Evolutionary conservation across 2,113 vertebrate species (phyloP), one percentile per base, ranked within the genome.

Genomic region (Sphaerodactylus townsendi): DNA sequence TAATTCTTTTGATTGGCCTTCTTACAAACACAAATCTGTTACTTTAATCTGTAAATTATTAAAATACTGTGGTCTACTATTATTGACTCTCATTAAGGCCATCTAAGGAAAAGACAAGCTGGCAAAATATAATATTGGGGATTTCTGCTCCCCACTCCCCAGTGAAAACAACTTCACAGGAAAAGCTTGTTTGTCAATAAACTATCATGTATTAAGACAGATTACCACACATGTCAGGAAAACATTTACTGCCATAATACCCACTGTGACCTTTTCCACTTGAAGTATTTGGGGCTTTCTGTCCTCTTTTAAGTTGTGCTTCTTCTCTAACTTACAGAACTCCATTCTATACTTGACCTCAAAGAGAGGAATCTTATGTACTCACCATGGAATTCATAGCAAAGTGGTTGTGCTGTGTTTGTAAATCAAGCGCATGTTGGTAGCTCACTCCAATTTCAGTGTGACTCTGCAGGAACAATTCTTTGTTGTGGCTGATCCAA

Each of bases 401-500:
- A 14, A 99, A 99, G 95, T 99, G 99, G 93, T 98, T 99, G 96
- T 99, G 99, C 89, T 99, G 98, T 0, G 99, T 99, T 95, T 99
- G 99, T 30, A 99, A 98, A 94, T 99, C 99, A 30, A 98, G 95
- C 14, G 99, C 98, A 0, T 99, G 98, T 71, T 99, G 98, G 95
- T 99, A 98, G 82, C 97, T 97, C 88, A 98, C 96, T 2, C 99
- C 99, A 0, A 99, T 99, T 95, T 99, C 99, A 0, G 99, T 99
- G 95, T 99, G 98, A 90, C 97, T 98, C 96, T 99, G 98, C 41
- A 99, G 97, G 93, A 99, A 99, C 91, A 99, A 86, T 64, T 99
- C 98, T 86, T 99, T 99, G 94, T 99, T 99, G 97, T 99, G 98
- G 93, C 97, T 98, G 97, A 99, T 99, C 99, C 99, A 99, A 95